Evolutionary conservation across 1,140 invertebrate genomes (phyloP).

Genomic region (Drosophila athabasca): DNA sequence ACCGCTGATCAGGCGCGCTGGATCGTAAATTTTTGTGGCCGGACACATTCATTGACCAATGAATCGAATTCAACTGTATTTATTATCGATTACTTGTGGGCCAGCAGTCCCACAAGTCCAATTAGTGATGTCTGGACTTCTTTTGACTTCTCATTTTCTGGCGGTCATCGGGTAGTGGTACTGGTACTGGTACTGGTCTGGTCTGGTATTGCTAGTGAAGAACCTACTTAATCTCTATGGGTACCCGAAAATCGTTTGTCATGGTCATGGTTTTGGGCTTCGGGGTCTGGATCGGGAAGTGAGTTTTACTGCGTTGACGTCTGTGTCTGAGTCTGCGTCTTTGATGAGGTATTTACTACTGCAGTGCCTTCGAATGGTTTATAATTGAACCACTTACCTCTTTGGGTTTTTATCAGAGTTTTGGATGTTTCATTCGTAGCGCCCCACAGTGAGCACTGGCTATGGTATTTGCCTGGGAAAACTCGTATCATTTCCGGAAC

Average conservation of each 20-base stretch:
- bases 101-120: conserved; percentile 23
- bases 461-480: neutral
- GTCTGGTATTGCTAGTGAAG: too few species aligned
- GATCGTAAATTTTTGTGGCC: conserved; percentile 20
- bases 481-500: too few species aligned
- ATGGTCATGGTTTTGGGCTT: conserved; percentile 14
- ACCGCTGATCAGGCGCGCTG: too few species aligned
- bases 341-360: conserved; percentile 39
- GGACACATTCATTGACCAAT: conserved; percentile 18
- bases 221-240: conserved; percentile 22
- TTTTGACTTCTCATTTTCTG: conserved; percentile 1
- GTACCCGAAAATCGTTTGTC: conserved; percentile 26
- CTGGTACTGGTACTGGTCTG: too few species aligned
- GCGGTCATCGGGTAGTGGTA: conserved; percentile 15
- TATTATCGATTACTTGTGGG: conserved; percentile 1
- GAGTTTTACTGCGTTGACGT: conserved; percentile 33
- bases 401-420: conserved; percentile 16
- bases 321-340: conserved; percentile 37
- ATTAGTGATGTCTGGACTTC: conserved; percentile 35
- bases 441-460: conserved; percentile 1
- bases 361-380: conserved; percentile 12
- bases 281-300: conserved; percentile 27
- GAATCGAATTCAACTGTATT: neutral
- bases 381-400: neutral
- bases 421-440: neutral